A percentile compares a stretch with the other conserved stretches of the same genome.
Evolutionary conservation across 2,888 invertebrate genomes (phyloP).

Genomic region (Leptopilina syphax): DNA sequence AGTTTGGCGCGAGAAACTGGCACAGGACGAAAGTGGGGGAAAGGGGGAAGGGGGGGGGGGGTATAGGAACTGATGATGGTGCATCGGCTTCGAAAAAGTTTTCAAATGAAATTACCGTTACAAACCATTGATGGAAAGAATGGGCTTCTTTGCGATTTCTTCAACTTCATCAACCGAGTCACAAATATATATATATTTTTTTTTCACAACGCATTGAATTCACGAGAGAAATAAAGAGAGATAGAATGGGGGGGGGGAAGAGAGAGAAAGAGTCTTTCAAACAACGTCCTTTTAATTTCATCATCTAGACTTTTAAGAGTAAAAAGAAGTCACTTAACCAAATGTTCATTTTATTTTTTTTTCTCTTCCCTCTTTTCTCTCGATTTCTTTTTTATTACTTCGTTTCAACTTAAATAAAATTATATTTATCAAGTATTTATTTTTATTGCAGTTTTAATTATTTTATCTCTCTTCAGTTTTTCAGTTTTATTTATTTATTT

Average conservation of each 20-base stretch:
- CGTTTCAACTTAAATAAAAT: no score
- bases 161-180: constrained; percentile 34
- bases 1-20: constrained; percentile 1
- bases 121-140: constrained; percentile 34
- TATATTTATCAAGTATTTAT: no score
- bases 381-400: no score
- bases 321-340: background rate
- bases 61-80: constrained; percentile 27
- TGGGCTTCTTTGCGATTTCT: constrained; percentile 21
- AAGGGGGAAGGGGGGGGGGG: background rate
- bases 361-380: background rate
- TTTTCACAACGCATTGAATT: background rate
- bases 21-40: background rate
- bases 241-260: no score
- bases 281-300: constrained; percentile 2
- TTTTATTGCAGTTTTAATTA: no score
- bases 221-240: background rate
- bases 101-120: constrained; percentile 37
- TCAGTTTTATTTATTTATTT: no score
- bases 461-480: no score
- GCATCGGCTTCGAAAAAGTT: constrained; percentile 28
- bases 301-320: background rate
- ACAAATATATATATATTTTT: background rate
- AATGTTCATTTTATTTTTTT: background rate
- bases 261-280: constrained; percentile 1